phyloP scores from a whole-genome alignment of 2,113 vertebrate species.

The Halcyon senegalensis region DNA sequence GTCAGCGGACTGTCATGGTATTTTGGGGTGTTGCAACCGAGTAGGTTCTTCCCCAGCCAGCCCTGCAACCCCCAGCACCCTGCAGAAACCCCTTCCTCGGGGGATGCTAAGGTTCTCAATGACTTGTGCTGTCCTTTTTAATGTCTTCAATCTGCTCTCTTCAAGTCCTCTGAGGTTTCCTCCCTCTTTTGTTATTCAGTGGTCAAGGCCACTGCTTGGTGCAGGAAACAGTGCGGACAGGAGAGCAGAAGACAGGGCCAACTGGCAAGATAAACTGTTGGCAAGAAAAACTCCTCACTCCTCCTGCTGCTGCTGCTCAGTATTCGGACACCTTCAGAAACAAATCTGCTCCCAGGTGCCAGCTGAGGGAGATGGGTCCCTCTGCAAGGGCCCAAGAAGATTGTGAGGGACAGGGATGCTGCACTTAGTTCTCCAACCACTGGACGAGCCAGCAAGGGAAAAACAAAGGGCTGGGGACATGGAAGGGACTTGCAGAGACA shows the following conservation, averaged over 20 bases:
- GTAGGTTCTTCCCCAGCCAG: neutral
- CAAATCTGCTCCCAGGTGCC: neutral
- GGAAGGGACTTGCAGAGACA: neutral
- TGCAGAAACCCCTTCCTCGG: neutral
- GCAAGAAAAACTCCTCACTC: neutral
- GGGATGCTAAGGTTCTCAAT: neutral
- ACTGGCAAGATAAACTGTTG: neutral
- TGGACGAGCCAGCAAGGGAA: neutral
- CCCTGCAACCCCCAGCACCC: neutral
- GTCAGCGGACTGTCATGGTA: fast-evolving
- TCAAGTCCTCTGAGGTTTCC: neutral
- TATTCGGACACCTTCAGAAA: neutral
- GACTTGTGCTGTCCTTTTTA: neutral
- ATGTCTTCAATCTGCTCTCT: neutral
- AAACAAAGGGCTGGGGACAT: neutral
- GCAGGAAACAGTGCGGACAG: neutral
- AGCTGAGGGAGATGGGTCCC: neutral
- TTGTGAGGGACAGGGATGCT: neutral
- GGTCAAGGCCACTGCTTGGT: neutral
- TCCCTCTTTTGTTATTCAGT: neutral
- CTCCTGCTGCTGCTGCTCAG: fast-evolving
- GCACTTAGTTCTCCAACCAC: neutral
- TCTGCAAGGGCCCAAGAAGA: neutral
- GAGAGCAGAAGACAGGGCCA: neutral
- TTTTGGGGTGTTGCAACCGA: neutral